These are phyloP conservation scores for Cataglyphis livida DNA, from an alignment of 2,888 invertebrate genomes.

Conservation along the genomic window DNA sequence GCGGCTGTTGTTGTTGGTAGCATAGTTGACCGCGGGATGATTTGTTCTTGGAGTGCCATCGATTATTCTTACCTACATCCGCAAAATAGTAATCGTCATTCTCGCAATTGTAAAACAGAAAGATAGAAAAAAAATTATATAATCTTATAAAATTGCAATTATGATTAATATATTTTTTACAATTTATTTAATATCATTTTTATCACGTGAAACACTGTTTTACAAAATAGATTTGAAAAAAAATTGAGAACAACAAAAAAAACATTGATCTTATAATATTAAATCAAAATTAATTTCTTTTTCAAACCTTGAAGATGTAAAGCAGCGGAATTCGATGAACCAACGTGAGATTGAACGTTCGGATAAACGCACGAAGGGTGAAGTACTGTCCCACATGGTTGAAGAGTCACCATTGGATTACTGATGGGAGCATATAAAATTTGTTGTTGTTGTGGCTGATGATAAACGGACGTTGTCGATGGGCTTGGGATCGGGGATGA, in stretches of 20 bases:
- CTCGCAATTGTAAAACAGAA: conserved; percentile 10
- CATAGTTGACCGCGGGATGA: conserved; percentile 71
- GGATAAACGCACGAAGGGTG: conserved; percentile 79
- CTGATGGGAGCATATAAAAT: conserved; percentile 79
- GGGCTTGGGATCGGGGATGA: conserved; percentile 63
- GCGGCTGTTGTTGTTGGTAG: conserved; percentile 71
- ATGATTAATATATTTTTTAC: background rate
- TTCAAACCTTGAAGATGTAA: conserved; percentile 79
- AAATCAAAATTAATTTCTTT: conserved; percentile 59
- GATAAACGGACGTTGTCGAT: conserved; percentile 68
- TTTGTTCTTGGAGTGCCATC: conserved; percentile 79
- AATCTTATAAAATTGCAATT: background rate
- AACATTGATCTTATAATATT: background rate
- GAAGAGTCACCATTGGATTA: conserved; percentile 75
- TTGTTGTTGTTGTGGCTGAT: conserved; percentile 76
- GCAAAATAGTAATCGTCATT: conserved; percentile 46
- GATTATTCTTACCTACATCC: conserved; percentile 73
- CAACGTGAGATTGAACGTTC: conserved; percentile 73
- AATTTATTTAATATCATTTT: background rate
- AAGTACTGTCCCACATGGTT: conserved; percentile 74
- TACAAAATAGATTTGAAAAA: background rate
- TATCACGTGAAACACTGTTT: background rate
- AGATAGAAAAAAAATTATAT: background rate
- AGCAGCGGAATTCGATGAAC: conserved; percentile 66
- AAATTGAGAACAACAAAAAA: background rate